Evolutionary conservation across 1,140 invertebrate species (phyloP), one percentile per base, ranked within the genome.

Genomic region (Doryteuthis pealeii): DNA sequence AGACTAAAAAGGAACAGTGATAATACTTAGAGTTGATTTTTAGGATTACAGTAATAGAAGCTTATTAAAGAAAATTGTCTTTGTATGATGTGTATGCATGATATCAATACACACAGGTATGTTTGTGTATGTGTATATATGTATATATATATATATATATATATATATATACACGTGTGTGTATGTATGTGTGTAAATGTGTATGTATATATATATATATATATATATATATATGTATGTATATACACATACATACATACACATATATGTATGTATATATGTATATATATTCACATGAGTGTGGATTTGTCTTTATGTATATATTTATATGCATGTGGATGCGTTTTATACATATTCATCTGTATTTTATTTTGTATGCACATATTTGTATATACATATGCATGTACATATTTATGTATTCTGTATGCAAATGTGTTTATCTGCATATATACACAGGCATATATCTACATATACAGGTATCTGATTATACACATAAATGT

Each of bases 131-230:
- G 30, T 62, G 28, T 75, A 30, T 71, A 2, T 75, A 10, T 72
- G 43, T 73, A 1, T 73, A 32, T 76, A 45, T 69, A 71, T 74
- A 35, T 74, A 71, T 72, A 58, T 76, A 70, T 74, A 35, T 76
- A 71, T 73, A 43, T 74, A 66, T 62, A 62, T 62, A 62, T 62
- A 15, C 18, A 15, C 18, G 54, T 58, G 54, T 58, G 54, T 58
- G 54, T 58, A 18, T 58, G 54, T 58, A 18, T 58, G 54, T 58
- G 26, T 0, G 54, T 58, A 58, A 14, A 58, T n/a, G 18, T 49
- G 18, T 15, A 18, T 22, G 26, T 58, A 58, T 22, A 6, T 10
- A 58, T 14, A 58, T 58, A 58, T 58, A 28, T 58, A 22, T 58
- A 58, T 5, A 18, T 58, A 58, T 22, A 22, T n/a, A 18, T 58